Evolutionary conservation across 2,888 invertebrate species (phyloP).

Genomic region (Nomada hirtipes): DNA sequence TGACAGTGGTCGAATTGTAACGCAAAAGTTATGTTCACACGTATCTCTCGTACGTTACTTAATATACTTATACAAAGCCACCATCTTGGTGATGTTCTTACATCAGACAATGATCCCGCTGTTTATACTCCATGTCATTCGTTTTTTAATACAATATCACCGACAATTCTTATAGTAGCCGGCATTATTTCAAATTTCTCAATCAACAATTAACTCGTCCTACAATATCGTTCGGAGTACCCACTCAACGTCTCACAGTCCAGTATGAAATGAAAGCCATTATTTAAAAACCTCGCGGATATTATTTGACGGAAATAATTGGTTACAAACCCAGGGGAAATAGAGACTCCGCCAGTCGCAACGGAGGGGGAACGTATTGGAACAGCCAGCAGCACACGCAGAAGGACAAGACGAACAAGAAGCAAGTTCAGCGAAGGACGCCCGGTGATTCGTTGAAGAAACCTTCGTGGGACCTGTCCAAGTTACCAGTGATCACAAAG

Average conservation of each 20-base stretch:
- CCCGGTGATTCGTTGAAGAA: slow-evolving; percentile 90
- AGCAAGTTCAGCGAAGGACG: slow-evolving; percentile 85
- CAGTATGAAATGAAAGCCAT: neutral
- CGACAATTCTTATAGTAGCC: no score
- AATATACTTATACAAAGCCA: neutral
- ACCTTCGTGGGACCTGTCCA: slow-evolving; percentile 93
- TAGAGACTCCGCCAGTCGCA: slow-evolving; percentile 81
- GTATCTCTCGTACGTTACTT: neutral
- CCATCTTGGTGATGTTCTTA: neutral
- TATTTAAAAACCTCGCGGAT: neutral
- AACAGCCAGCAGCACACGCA: slow-evolving; percentile 79
- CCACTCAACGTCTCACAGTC: neutral
- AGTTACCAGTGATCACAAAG: slow-evolving; percentile 94
- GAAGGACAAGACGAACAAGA: slow-evolving; percentile 76
- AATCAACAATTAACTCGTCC: neutral
- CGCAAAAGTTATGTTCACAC: neutral
- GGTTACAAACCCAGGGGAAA: slow-evolving; percentile 81
- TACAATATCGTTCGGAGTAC: neutral
- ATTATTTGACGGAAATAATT: slow-evolving; percentile 24
- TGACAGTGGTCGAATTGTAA: slow-evolving; percentile 10
- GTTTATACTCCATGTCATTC: neutral
- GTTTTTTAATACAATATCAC: neutral
- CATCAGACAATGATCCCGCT: neutral
- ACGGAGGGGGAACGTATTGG: slow-evolving; percentile 80
- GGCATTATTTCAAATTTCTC: neutral